Base-by-base conservation (phyloP, 1,140 invertebrate species). In the Episyrphus balteatus region DNA sequence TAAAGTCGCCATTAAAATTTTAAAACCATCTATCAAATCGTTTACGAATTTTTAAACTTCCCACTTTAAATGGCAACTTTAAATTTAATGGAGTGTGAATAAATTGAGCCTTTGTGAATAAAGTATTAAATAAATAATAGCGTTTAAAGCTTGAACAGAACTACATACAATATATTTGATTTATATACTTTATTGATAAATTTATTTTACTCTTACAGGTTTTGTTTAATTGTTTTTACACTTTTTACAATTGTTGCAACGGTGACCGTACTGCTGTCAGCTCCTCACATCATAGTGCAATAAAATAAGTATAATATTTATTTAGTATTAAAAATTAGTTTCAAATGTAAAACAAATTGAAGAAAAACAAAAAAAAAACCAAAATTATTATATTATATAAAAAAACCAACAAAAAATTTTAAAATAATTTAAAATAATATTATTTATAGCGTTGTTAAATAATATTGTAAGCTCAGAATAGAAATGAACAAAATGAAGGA, bases 161-260 rank as follows among this genome's bases (percentile, higher is more conserved):
- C n/a, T n/a, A n/a, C n/a, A n/a, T n/a, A n/a, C n/a, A n/a, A n/a
- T n/a, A n/a, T n/a, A n/a, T n/a, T n/a, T n/a, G n/a, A n/a, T 14
- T 19, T 19, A 19, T 21, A 42, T 15, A 13, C 31, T 47, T 42
- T 42, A 12, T 21, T n/a, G 8, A 3, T 26, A 26, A 26, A 26
- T 26, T 43, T 42, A 34, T 47, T 15, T 11, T n/a, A 42, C 52
- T 58, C 51, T 55, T 67, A 42, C 72, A 84, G 94, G 73, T 84
- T 97, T 70, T 98, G 95, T 77, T 80, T 99, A 70, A 89, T 94
- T 71, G 83, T 95, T 66, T 98, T 98, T 78, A 90, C 92, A 47
- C 72, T 92, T 57, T 97, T 98, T 76, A 97, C 95, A 52, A 78
- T 97, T 65, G 83, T 95, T 61, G 94, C 94, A 51, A 98, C 95